Conservation (phyloP, 2,888 invertebrate genomes). For the Onthophagus sagittarius region DNA sequence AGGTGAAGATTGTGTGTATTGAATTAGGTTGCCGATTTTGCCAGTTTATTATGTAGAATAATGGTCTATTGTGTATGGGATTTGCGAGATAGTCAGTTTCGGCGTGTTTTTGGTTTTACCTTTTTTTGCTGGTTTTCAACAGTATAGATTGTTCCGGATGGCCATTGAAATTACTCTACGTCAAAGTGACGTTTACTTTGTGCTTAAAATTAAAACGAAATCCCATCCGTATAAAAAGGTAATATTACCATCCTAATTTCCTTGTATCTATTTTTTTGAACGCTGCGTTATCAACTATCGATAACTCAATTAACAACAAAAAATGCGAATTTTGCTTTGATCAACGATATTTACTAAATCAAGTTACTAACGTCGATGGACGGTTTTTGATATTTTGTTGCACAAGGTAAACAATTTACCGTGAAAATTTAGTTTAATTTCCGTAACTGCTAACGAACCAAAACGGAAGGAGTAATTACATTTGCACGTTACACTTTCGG, state of each 20-base stretch:
- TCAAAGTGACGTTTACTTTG: not conserved
- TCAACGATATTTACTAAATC: not conserved
- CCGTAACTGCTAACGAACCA: not conserved
- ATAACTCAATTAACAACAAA: not conserved
- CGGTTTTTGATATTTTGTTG: not conserved
- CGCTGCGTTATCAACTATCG: not conserved
- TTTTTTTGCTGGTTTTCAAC: not conserved
- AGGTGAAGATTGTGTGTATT: constrained; percentile 6
- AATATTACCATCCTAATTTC: not conserved
- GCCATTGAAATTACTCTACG: not conserved
- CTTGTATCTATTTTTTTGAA: not conserved
- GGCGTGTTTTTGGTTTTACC: not conserved
- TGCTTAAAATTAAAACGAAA: not conserved
- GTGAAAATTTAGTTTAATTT: not conserved
- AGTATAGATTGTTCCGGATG: not conserved
- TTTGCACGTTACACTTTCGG: not conserved
- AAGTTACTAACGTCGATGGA: not conserved
- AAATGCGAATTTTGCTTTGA: not conserved
- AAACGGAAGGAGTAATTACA: not conserved
- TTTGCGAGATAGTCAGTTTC: not conserved
- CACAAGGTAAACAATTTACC: not conserved
- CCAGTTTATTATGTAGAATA: constrained; percentile 1
- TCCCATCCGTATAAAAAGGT: not conserved
- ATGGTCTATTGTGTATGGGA: not conserved
- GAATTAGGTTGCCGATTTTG: constrained; percentile 4